Conservation (phyloP, 2,113 vertebrate genomes). For the Myiopsitta monachus region DNA sequence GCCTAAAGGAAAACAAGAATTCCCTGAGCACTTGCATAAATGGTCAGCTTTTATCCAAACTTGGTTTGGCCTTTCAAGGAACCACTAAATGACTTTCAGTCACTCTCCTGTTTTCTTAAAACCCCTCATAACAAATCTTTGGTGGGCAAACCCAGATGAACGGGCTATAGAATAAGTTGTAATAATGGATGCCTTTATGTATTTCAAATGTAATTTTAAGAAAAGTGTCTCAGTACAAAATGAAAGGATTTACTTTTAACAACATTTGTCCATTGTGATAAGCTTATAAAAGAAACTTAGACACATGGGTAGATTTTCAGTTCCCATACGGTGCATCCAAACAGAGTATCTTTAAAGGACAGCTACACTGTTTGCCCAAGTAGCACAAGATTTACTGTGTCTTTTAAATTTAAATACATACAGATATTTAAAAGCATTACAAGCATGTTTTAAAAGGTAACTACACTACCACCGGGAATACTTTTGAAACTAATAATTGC, state of each 20-base stretch:
- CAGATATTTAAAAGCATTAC: not conserved
- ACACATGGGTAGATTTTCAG: not conserved
- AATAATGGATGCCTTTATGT: not conserved
- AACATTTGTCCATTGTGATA: not conserved
- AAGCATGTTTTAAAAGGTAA: not conserved
- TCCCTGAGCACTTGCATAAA: not conserved
- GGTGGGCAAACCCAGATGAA: not conserved
- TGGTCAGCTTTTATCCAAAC: conserved; percentile 12
- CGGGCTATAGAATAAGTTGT: not conserved
- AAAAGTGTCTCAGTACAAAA: not conserved
- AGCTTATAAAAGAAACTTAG: not conserved
- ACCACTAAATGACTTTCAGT: not conserved
- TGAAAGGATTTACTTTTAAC: not conserved
- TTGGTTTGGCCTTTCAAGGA: conserved; percentile 47
- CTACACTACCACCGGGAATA: not conserved
- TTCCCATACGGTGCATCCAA: not conserved
- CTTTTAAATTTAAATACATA: not conserved
- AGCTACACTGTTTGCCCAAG: not conserved
- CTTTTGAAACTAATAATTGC: not conserved
- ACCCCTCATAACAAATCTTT: not conserved
- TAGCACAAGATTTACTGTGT: not conserved
- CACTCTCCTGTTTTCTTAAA: not conserved
- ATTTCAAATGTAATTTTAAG: not conserved
- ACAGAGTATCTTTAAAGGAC: not conserved
- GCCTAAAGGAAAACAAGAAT: not conserved